Conservation (phyloP, 2,113 vertebrate genomes). For the Pimephales promelas region DNA sequence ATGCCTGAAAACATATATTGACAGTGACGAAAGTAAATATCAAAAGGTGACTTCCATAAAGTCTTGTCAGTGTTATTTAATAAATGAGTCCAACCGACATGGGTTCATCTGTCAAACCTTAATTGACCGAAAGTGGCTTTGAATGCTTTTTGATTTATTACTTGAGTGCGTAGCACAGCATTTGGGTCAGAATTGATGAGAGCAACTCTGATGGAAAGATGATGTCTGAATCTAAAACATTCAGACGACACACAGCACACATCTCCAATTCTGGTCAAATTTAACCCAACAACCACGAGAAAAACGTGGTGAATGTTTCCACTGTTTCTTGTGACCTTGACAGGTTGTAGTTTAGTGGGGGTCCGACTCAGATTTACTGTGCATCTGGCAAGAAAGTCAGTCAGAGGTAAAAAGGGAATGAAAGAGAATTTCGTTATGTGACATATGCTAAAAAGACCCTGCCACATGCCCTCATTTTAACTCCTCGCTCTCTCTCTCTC, state of each 20-base stretch:
- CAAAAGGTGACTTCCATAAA: neutral
- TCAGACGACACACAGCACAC: neutral
- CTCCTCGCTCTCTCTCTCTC: neutral
- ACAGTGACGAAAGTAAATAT: neutral
- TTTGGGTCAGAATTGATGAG: constrained; percentile 15
- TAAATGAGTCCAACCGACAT: neutral
- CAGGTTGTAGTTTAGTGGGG: constrained; percentile 45
- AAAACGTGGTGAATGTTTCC: neutral
- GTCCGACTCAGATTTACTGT: constrained; percentile 43
- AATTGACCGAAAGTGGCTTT: constrained; percentile 22
- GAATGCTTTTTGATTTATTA: constrained; percentile 17
- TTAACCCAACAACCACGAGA: neutral
- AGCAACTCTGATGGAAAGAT: neutral
- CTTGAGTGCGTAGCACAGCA: neutral
- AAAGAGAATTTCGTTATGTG: neutral
- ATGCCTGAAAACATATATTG: neutral
- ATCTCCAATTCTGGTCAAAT: too few relatives aligned
- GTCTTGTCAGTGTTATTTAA: constrained; percentile 5
- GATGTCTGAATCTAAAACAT: constrained; percentile 12
- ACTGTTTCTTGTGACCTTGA: constrained; percentile 44
- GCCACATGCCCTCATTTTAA: constrained; percentile 26
- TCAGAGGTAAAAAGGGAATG: neutral
- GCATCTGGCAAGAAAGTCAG: constrained; percentile 26
- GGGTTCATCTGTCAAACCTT: constrained; percentile 10
- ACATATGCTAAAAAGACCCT: constrained; percentile 24